A percentile compares a stretch with the other conserved stretches of the same genome.
These are phyloP conservation scores for Drosophila sp. DNA, from an alignment of 1,140 invertebrate species.

Conservation along the genomic window DNA sequence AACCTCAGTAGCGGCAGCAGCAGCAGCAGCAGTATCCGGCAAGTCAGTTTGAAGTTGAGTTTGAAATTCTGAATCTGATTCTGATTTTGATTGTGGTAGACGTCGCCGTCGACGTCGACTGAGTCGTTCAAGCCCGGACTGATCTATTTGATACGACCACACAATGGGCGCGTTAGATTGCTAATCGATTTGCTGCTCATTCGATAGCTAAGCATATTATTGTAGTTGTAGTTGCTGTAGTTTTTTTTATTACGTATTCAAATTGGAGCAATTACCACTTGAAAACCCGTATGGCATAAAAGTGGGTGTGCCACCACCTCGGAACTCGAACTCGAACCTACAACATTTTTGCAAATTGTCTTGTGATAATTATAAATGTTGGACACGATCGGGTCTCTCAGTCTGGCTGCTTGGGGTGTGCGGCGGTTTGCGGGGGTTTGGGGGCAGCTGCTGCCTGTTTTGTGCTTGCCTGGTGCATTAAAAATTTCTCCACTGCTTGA, in stretches of 20 bases:
- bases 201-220: constrained; percentile 31
- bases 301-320: constrained; percentile 66
- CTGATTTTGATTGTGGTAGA: constrained; percentile 35
- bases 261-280: constrained; percentile 81
- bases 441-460: neutral
- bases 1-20: constrained; percentile 30
- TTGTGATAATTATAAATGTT: constrained; percentile 76
- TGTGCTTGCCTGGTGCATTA: constrained; percentile 49
- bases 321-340: constrained; percentile 14
- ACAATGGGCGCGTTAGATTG: constrained; percentile 80
- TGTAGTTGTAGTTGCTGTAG: neutral
- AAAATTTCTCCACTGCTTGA: constrained; percentile 72
- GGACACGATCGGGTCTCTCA: constrained; percentile 37
- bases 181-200: constrained; percentile 81
- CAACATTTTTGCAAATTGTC: constrained; percentile 66
- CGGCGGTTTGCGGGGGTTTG: neutral
- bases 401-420: constrained; percentile 6
- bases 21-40: constrained; percentile 64
- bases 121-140: constrained; percentile 47
- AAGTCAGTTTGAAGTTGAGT: constrained; percentile 43
- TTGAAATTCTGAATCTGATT: neutral
- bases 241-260: constrained; percentile 77
- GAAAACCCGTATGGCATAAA: constrained; percentile 71
- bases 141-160: constrained; percentile 58
- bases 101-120: constrained; percentile 40